Evolutionary conservation across 1,140 invertebrate species (phyloP).

Genomic region (Drosophila bocki): DNA sequence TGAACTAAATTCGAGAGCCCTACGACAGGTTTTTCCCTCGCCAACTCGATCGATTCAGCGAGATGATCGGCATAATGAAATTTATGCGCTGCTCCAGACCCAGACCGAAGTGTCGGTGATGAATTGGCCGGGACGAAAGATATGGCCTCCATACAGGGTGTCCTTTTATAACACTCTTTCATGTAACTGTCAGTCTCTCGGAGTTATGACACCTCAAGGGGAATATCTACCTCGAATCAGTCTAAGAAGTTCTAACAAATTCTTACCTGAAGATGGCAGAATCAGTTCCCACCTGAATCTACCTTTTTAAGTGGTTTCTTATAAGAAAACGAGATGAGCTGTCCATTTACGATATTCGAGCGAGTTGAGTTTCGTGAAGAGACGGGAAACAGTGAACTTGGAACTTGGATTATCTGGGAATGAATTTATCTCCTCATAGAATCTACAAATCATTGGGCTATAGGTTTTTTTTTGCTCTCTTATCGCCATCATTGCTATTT

Average conservation of each 20-base stretch:
- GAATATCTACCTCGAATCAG: not conserved
- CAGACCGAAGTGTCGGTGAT: conserved; percentile 53
- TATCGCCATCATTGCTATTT: conserved; percentile 46
- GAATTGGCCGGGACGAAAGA: conserved; percentile 25
- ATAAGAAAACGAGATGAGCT: conserved; percentile 56
- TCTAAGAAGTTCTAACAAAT: conserved; percentile 13
- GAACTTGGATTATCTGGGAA: not conserved
- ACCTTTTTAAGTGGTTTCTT: conserved; percentile 26
- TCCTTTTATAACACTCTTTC: conserved; percentile 2
- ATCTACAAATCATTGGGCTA: conserved; percentile 1
- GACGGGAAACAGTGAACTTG: conserved; percentile 1
- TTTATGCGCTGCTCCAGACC: conserved; percentile 58
- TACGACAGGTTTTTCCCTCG: conserved; percentile 62
- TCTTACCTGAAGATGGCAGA: conserved; percentile 42
- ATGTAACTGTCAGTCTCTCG: conserved; percentile 28
- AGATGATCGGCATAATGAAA: conserved; percentile 80
- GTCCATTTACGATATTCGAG: conserved; percentile 40
- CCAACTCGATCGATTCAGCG: conserved; percentile 57
- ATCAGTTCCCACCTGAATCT: not conserved
- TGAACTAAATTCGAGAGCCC: conserved; percentile 68
- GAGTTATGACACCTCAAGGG: conserved; percentile 23
- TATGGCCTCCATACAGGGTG: conserved; percentile 63
- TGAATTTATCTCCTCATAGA: not conserved
- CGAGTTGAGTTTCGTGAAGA: conserved; percentile 8
- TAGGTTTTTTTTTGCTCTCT: not conserved